A percentile compares a stretch with the other conserved stretches of the same genome.
Conservation (phyloP, 1,140 invertebrate genomes). For the Bombus impatiens region DNA sequence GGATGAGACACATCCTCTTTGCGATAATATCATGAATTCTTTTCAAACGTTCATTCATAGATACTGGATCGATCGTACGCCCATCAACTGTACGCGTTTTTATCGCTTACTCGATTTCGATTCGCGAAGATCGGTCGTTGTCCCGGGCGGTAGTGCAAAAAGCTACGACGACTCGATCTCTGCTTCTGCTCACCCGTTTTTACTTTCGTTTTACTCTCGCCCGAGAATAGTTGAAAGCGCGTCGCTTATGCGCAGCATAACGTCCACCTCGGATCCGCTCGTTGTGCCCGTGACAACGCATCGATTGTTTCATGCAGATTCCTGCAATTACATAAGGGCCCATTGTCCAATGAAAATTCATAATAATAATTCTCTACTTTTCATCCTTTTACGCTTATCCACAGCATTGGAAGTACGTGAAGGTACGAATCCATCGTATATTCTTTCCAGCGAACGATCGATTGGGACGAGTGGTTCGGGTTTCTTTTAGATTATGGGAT, state of each 20-base stretch:
- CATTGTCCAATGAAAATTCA: not conserved
- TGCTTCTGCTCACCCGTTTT: constrained; percentile 27
- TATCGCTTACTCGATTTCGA: not conserved
- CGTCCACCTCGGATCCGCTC: not conserved
- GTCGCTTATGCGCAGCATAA: not conserved
- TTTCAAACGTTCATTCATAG: not conserved
- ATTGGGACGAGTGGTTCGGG: constrained; percentile 37
- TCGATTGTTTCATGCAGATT: constrained; percentile 20
- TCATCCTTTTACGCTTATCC: constrained; percentile 58
- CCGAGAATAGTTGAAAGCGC: constrained; percentile 1
- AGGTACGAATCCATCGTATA: constrained; percentile 83
- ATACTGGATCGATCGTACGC: not conserved
- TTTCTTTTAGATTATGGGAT: not conserved
- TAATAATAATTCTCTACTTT: constrained; percentile 33
- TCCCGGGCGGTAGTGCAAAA: constrained; percentile 6
- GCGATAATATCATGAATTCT: not conserved
- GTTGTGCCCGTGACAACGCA: constrained; percentile 12
- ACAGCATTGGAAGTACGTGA: constrained; percentile 91
- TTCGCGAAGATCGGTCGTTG: constrained; percentile 37
- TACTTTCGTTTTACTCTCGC: constrained; percentile 37
- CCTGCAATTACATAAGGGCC: not conserved
- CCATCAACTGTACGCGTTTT: constrained; percentile 17
- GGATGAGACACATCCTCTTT: not conserved
- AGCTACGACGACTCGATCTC: constrained; percentile 6
- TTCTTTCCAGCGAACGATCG: not conserved